These are phyloP conservation scores for Achatina immaculata DNA, from an alignment of 1,140 invertebrate genomes.

Conservation along the genomic window DNA sequence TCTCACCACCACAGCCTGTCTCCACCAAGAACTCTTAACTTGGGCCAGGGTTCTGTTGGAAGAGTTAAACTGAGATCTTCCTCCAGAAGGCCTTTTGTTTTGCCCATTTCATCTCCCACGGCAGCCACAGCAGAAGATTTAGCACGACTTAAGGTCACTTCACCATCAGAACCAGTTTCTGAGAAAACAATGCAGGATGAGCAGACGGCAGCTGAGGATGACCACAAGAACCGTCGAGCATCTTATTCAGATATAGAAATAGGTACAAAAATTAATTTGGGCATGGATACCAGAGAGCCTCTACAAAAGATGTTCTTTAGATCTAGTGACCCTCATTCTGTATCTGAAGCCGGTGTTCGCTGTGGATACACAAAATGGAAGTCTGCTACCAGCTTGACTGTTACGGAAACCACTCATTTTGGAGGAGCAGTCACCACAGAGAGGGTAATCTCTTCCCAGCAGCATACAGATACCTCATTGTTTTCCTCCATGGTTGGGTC, in stretches of 20 bases:
- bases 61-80: background rate
- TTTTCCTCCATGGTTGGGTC: background rate
- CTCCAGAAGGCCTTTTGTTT: background rate
- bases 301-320: background rate
- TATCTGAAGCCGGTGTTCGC: background rate
- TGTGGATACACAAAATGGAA: background rate
- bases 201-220: background rate
- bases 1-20: conserved; percentile 14
- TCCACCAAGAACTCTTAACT: conserved; percentile 25
- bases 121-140: conserved; percentile 50
- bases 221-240: background rate
- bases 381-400: background rate
- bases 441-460: background rate
- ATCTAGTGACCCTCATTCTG: conserved; percentile 1
- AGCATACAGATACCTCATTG: conserved; percentile 20
- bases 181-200: conserved; percentile 11
- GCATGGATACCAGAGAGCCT: background rate
- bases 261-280: background rate
- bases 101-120: conserved; percentile 46
- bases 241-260: background rate
- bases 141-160: conserved; percentile 43
- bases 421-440: background rate
- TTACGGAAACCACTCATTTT: background rate
- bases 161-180: conserved; percentile 33
- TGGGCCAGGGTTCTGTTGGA: conserved; percentile 14